These are phyloP conservation scores for Sesia bembeciformis DNA, from an alignment of 2,888 invertebrate genomes.

Conservation along the genomic window DNA sequence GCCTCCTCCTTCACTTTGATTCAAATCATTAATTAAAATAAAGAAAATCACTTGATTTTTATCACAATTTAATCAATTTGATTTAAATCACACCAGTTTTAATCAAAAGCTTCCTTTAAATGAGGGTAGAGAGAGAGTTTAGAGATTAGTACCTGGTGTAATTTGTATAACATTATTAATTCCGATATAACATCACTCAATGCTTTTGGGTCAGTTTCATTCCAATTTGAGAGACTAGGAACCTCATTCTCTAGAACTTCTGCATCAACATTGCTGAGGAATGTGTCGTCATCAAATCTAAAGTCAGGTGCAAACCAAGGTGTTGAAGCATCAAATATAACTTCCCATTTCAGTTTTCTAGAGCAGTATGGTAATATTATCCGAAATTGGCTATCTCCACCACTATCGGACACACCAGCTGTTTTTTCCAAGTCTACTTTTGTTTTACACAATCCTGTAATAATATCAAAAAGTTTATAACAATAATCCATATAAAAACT, in stretches of 20 bases:
- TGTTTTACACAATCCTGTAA: slow-evolving; percentile 57
- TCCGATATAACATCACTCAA: slow-evolving; percentile 77
- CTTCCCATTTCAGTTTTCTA: slow-evolving; percentile 78
- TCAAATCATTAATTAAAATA: too few relatives aligned
- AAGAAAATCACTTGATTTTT: too few relatives aligned
- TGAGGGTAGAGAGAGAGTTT: too few relatives aligned
- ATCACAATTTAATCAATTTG: too few relatives aligned
- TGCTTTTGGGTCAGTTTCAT: slow-evolving; percentile 73
- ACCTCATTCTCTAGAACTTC: slow-evolving; percentile 65
- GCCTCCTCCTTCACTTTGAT: too few relatives aligned
- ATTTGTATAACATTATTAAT: slow-evolving; percentile 75
- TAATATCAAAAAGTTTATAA: slow-evolving; percentile 4
- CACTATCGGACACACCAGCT: slow-evolving; percentile 29
- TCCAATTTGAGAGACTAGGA: slow-evolving; percentile 78
- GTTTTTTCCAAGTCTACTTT: slow-evolving; percentile 63
- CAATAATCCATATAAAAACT: neutral
- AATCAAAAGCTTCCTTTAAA: too few relatives aligned
- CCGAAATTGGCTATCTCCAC: slow-evolving; percentile 72
- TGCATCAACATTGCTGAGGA: slow-evolving; percentile 74
- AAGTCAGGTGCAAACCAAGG: slow-evolving; percentile 84
- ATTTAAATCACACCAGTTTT: too few relatives aligned
- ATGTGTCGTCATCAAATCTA: slow-evolving; percentile 80
- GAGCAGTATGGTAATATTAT: slow-evolving; percentile 81
- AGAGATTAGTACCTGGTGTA: slow-evolving; percentile 70
- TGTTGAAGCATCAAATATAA: slow-evolving; percentile 77